phyloP scores from a whole-genome alignment of 1,140 invertebrate species.

The Aplysia californica region DNA sequence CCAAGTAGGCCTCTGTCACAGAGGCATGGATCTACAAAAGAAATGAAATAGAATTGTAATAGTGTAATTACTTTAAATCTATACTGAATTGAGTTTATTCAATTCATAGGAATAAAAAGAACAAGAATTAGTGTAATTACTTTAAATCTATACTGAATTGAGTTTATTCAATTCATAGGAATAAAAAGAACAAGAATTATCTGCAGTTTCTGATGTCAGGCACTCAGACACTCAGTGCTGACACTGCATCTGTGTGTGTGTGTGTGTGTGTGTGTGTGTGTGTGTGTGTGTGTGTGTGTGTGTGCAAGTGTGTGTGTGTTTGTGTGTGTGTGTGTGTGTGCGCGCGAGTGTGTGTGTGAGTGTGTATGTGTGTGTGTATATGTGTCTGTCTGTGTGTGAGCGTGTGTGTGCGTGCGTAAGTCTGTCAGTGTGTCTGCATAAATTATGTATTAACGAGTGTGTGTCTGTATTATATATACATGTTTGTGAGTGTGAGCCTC shows the following conservation, averaged over 20 bases:
- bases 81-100: neutral
- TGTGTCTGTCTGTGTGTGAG: too few species aligned
- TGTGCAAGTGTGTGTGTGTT: too few species aligned
- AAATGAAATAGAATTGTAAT: neutral
- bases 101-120: neutral
- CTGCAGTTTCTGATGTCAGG: neutral
- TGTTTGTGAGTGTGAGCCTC: too few species aligned
- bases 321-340: too few species aligned
- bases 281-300: too few species aligned
- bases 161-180: neutral
- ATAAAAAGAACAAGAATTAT: neutral
- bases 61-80: neutral
- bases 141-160: neutral
- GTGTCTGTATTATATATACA: neutral
- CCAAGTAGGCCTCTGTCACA: constrained; percentile 76
- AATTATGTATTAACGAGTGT: neutral
- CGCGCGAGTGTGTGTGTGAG: too few species aligned
- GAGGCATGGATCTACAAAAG: constrained; percentile 73
- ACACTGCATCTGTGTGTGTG: too few species aligned
- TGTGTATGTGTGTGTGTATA: too few species aligned
- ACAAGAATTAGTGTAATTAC: neutral
- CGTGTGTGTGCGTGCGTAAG: too few species aligned
- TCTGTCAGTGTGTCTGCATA: too few species aligned
- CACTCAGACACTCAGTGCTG: too few species aligned
- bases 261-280: too few species aligned